Evolutionary conservation across 2,113 vertebrate species (phyloP), one percentile per base, ranked within the genome.

Genomic region (Scytalopus superciliaris): DNA sequence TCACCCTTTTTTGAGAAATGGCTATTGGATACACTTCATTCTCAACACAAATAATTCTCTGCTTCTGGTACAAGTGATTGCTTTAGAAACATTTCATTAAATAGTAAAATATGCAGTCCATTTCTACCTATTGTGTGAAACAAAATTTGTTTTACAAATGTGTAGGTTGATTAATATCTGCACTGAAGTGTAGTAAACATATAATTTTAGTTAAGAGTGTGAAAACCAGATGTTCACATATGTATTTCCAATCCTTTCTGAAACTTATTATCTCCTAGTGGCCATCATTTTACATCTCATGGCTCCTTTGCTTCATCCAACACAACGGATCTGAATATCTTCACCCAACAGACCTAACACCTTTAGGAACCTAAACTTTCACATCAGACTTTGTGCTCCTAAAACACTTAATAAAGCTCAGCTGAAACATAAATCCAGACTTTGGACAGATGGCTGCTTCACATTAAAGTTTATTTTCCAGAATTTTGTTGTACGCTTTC

Each of bases 401-500:
- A 44, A 84, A 83, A 17, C 17, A 64, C 64, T 82, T 81, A 68
- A 33, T 52, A 78, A 81, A 60, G 49, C 56, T 92, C 69, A 82
- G 49, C 23, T 79, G 83, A 87, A 94, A 84, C 73, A 76, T 76
- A 87, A 92, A 90, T 89, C 69, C 73, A 89, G 73, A 14, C 66
- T 90, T 83, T 66, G 76, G 92, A 82, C 40, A 92, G 69, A 92
- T 82, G 77, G 37, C 56, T 64, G 53, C 23, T 90, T 90, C 80
- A 62, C 53, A 78, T 79, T 64, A 69, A 72, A 87, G 40, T 94
- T 95, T 84, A 35, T 94, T 96, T 97, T 95, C 83, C 69, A 69
- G 88, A 40, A 87, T 53, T 89, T 95, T 92, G 79, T 73, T 86
- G 66, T 89, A 89, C 33, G 49, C 83, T 96, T 95, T 93, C 96